Percentiles rank a stretch among this genome's conserved stretches.
phyloP scores from a whole-genome alignment of 1,140 invertebrate genomes.

The Neodiprion fabricii region DNA sequence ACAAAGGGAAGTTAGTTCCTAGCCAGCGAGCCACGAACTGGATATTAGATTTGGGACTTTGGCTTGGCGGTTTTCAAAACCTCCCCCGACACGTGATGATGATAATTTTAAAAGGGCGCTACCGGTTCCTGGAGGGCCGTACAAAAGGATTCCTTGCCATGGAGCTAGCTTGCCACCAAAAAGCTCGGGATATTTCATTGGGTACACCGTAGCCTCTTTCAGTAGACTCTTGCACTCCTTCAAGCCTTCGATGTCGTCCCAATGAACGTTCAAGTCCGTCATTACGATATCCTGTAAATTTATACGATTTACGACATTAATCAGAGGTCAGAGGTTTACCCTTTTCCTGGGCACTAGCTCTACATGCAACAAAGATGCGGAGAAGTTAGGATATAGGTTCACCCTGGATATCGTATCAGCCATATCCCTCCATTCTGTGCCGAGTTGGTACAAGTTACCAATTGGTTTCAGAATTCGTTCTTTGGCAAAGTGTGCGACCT shows the following conservation, averaged over 20 bases:
- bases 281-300: slow-evolving; percentile 70
- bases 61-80: not conserved
- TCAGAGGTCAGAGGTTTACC: not conserved
- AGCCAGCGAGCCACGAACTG: not conserved
- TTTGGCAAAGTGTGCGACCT: slow-evolving; percentile 20
- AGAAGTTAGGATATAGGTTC: slow-evolving; percentile 11
- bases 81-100: not conserved
- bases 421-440: slow-evolving; percentile 62
- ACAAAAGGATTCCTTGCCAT: slow-evolving; percentile 83
- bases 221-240: slow-evolving; percentile 80
- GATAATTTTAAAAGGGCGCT: slow-evolving; percentile 14
- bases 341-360: not conserved
- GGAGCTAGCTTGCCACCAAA: slow-evolving; percentile 81
- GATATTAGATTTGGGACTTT: not conserved
- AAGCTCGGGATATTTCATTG: slow-evolving; percentile 82
- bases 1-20: not conserved
- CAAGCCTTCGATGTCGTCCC: slow-evolving; percentile 80
- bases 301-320: slow-evolving; percentile 36
- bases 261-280: slow-evolving; percentile 68
- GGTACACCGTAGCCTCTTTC: slow-evolving; percentile 90
- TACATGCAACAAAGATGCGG: not conserved
- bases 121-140: slow-evolving; percentile 82
- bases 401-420: slow-evolving; percentile 64
- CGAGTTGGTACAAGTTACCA: slow-evolving; percentile 51
- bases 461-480: slow-evolving; percentile 53